These are phyloP conservation scores for Wiebesia pumilae DNA, from an alignment of 1,140 invertebrate genomes.

Conservation along the genomic window DNA sequence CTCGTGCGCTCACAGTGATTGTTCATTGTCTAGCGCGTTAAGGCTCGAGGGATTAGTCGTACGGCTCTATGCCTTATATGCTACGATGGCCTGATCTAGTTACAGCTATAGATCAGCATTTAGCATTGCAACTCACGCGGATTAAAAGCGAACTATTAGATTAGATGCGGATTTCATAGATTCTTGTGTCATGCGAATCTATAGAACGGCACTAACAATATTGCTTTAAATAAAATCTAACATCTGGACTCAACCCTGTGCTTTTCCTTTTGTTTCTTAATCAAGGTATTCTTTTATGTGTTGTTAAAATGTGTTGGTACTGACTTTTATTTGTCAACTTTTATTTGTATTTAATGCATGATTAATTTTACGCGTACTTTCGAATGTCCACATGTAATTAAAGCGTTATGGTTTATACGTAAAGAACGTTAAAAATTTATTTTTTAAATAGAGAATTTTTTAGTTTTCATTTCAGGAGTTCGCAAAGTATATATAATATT, in stretches of 20 bases:
- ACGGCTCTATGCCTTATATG: slow-evolving; percentile 17
- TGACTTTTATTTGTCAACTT: too few species aligned
- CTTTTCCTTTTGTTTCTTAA: too few species aligned
- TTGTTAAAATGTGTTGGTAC: too few species aligned
- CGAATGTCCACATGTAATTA: too few species aligned
- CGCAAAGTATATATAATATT: too few species aligned
- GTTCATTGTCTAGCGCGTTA: slow-evolving; percentile 11
- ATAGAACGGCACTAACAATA: background rate
- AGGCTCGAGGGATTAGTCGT: slow-evolving; percentile 19
- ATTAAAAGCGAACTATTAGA: slow-evolving; percentile 41
- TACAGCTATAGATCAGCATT: slow-evolving; percentile 30
- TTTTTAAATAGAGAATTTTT: too few species aligned
- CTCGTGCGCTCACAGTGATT: background rate
- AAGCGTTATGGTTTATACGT: too few species aligned
- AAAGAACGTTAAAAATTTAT: too few species aligned
- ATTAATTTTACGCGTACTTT: too few species aligned
- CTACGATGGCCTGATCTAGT: slow-evolving; percentile 36
- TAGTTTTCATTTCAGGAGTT: too few species aligned
- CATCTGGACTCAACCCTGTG: background rate
- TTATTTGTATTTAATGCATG: too few species aligned
- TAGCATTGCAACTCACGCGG: background rate
- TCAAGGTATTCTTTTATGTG: too few species aligned
- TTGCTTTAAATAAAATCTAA: background rate
- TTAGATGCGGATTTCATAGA: slow-evolving; percentile 12
- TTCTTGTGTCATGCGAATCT: background rate